Evolutionary conservation across 2,797 vertebrate genomes (phyloP).

Genomic region (Rallus crepitans): DNA sequence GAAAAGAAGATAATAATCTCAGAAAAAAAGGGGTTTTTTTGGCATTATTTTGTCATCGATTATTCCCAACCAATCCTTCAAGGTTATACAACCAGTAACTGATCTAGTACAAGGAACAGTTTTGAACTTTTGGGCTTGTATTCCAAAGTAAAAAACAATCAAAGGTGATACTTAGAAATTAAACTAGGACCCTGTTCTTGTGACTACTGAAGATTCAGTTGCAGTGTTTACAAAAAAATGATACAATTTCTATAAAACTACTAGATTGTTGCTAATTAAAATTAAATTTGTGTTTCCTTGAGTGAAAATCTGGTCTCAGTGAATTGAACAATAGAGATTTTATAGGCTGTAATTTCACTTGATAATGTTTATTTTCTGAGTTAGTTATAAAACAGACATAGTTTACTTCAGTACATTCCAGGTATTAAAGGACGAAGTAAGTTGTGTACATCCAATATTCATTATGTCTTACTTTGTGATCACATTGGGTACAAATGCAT

Average conservation of each 20-base stretch:
- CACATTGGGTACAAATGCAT: background rate
- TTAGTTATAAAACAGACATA: background rate
- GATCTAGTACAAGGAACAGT: background rate
- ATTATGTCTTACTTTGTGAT: background rate
- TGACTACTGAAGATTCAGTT: background rate
- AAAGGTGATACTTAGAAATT: background rate
- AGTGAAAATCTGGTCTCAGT: background rate
- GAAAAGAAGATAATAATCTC: background rate
- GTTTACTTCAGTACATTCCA: background rate
- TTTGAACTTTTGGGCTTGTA: background rate
- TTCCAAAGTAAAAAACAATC: background rate
- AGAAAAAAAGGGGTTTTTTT: background rate
- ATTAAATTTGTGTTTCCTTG: background rate
- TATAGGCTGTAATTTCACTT: background rate
- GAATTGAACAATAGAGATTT: background rate
- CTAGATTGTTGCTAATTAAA: background rate
- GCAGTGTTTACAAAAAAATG: background rate
- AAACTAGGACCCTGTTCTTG: background rate
- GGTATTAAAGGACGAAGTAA: background rate
- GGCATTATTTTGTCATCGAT: background rate
- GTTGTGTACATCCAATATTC: background rate
- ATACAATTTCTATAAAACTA: background rate
- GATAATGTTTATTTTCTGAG: background rate
- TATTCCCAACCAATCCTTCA: background rate
- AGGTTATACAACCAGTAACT: background rate